Evolutionary conservation across 1,140 invertebrate genomes (phyloP), one percentile per base, ranked within the genome.

Genomic region (Dendrolimus punctatus): DNA sequence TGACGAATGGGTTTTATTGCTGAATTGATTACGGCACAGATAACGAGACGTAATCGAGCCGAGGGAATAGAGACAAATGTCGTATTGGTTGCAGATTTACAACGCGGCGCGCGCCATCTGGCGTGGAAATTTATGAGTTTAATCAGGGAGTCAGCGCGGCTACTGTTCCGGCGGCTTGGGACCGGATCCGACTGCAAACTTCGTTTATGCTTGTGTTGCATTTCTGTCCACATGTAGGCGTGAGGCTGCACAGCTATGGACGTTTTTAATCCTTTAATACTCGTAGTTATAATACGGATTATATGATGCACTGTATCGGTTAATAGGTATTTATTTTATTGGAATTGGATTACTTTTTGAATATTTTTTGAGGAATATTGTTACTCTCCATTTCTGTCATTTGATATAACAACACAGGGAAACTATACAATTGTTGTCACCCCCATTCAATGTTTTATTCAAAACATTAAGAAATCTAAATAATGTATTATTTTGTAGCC

Each of bases 51-150:
- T 66, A 63, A 73, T 64, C 57, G 61, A 37, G 57, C 52, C 54
- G 53, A 8, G 39, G 65, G 69, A 72, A 75, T 77, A 76, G 71
- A 76, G 76, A 79, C 78, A 79, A 79, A 79, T 76, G 73, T 68
- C 68, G 71, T 77, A 80, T 80, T 66, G 76, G 71, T 72, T 64
- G 65, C 64, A 66, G 71, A 79, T 81, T 79, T 78, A 79, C 76
- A 73, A 62, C 69, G 73, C 71, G 67, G 66, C 68, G 60, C 55
- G 64, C 55, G 69, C 71, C 76, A 78, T 74, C 73, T 81, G 76
- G 67, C 68, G 68, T 66, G 49, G 60, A 64, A 74, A 80, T 81
- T 81, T 81, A 81, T 76, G 73, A 79, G 65, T 79, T 77, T 82
- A 78, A 82, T 77, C 74, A 73, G 66, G 46, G 49, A 54, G 55